Evolutionary conservation across 2,797 vertebrate species (phyloP), one percentile per base, ranked within the genome.

Genomic region (Acanthiza pusilla): DNA sequence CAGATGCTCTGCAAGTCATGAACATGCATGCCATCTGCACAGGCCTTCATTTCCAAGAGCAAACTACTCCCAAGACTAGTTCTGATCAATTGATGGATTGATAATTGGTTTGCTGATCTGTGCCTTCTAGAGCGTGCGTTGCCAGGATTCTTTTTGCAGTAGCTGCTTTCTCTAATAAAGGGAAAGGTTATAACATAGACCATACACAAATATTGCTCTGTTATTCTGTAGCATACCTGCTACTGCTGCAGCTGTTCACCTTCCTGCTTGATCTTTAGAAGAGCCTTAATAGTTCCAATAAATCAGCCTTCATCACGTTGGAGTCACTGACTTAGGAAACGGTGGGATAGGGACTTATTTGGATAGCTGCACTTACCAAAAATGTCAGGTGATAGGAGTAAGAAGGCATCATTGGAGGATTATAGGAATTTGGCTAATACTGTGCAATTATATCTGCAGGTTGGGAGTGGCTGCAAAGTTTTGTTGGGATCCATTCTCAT

Each of bases 81-180:
- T 94, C 32, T 77, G 92, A 96, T 96, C 96, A 94, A 90, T 81
- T 95, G 94, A 95, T 96, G 93, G 81, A 94, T 88, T 96, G 92
- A 90, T 82, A 94, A 95, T 87, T 82, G 74, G 68, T 92, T 84
- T 95, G 78, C 57, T 93, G 82, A 92, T 94, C 63, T 91, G 77
- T 65, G 85, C 65, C 40, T 36, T 77, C 82, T 67, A 27, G 67
- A 93, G 18, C 6, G 1, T 27, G 16, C 43, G 27, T n/a, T 94
- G 51, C 57, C 53, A 90, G 43, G 34, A 20, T 60, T 89, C 62
- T 40, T 85, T 72, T 50, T 80, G 53, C 50, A 43, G 54, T 73
- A 47, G 53, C 53, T 87, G 17, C 32, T 95, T 85, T 74, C 60
- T 61, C 58, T 67, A 71, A 81, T 51, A 45, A 84, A 87, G 30